Conservation (phyloP, 64 coral and sea anemone genomes). For the Orbicella faveolata region DNA sequence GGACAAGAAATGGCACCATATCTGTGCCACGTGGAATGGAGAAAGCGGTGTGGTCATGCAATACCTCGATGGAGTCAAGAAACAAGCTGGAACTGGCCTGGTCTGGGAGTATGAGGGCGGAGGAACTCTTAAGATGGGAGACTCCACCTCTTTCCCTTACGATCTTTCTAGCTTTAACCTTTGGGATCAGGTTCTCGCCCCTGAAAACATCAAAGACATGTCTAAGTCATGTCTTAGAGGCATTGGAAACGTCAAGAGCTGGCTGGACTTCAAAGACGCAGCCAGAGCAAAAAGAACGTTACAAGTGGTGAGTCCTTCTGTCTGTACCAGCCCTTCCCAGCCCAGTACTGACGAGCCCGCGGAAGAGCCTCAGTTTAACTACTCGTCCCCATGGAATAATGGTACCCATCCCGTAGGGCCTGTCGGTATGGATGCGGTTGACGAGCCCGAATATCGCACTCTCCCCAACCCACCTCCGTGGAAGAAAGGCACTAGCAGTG, state of each 20-base stretch:
- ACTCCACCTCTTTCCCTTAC: neutral
- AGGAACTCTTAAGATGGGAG: neutral
- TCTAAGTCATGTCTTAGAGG: neutral
- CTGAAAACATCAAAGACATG: neutral
- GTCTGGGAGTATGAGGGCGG: neutral
- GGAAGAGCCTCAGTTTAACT: no score
- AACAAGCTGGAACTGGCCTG: neutral
- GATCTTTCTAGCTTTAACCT: constrained; percentile 4
- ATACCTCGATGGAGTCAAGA: neutral
- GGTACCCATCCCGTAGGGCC: no score
- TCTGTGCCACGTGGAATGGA: neutral
- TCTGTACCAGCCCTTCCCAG: no score
- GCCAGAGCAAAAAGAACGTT: neutral
- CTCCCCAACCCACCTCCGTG: no score
- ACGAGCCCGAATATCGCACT: no score
- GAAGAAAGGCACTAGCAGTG: no score
- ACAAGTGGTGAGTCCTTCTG: no score
- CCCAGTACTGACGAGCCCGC: no score
- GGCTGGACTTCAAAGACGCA: neutral
- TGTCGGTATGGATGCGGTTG: no score
- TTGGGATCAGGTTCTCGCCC: neutral
- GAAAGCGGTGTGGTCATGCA: neutral
- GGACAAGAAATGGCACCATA: neutral
- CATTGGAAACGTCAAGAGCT: constrained; percentile 12
- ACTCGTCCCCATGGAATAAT: no score